These are phyloP conservation scores for Ctenosaura bakeri DNA, from an alignment of 2,797 vertebrate genomes.

Conservation along the genomic window DNA sequence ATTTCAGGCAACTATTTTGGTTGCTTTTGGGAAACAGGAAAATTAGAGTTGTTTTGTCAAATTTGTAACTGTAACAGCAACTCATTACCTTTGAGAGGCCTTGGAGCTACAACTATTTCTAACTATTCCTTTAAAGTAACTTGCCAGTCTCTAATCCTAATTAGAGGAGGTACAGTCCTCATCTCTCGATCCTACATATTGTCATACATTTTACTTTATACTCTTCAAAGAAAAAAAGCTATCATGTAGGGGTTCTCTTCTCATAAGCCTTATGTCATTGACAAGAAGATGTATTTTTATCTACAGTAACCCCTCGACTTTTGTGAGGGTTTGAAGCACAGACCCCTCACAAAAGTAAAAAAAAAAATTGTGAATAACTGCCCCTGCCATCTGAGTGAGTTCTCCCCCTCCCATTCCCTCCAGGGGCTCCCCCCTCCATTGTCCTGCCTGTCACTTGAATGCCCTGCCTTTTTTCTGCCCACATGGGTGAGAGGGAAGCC, in stretches of 20 bases:
- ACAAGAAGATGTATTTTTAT: conserved; percentile 16
- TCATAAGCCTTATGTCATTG: conserved; percentile 31
- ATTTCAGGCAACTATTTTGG: not conserved
- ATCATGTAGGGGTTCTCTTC: not conserved
- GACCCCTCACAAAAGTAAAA: too few relatives aligned
- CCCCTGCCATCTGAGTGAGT: too few relatives aligned
- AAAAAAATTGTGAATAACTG: too few relatives aligned
- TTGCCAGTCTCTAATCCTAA: not conserved
- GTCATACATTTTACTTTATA: not conserved
- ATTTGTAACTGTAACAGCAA: not conserved
- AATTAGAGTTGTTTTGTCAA: not conserved
- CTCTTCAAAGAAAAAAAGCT: not conserved
- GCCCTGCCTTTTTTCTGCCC: too few relatives aligned
- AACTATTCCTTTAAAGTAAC: not conserved
- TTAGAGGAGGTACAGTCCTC: not conserved
- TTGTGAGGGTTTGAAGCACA: too few relatives aligned
- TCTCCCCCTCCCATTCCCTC: too few relatives aligned
- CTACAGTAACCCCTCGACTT: not conserved
- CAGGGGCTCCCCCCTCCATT: too few relatives aligned
- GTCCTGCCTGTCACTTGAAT: too few relatives aligned
- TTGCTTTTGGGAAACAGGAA: not conserved
- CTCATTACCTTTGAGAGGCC: not conserved
- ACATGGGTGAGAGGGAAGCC: too few relatives aligned
- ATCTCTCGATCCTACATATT: not conserved
- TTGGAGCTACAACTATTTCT: not conserved